Evolutionary conservation across 2,888 invertebrate species (phyloP).

Genomic region (Galerucella nymphaeae): DNA sequence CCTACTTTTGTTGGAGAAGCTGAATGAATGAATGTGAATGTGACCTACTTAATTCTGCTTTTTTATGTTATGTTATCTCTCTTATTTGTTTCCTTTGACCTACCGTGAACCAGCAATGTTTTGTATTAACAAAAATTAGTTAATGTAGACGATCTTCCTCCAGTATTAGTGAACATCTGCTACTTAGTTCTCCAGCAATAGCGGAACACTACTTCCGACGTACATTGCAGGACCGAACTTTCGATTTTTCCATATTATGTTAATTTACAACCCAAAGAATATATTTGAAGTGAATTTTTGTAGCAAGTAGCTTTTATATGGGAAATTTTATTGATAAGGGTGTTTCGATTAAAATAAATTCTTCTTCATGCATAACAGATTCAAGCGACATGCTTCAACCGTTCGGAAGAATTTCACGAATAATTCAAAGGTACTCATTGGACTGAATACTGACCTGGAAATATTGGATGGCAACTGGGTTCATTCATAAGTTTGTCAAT

Average conservation of each 20-base stretch:
- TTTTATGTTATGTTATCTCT: constrained; percentile 4
- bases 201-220: not conserved
- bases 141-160: constrained; percentile 23
- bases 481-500: constrained; percentile 35
- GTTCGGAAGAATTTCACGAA: not conserved
- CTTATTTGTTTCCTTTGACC: constrained; percentile 15
- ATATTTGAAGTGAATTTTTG: no score
- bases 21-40: constrained; percentile 7
- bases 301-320: no score
- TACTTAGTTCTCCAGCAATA: not conserved
- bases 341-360: no score
- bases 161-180: constrained; percentile 3
- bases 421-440: not conserved
- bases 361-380: no score
- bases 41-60: constrained; percentile 9
- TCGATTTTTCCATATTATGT: not conserved
- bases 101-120: constrained; percentile 15
- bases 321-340: no score
- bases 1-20: no score
- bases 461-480: constrained; percentile 27
- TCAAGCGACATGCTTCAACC: no score
- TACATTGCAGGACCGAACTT: not conserved
- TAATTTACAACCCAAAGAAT: no score
- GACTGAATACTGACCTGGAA: constrained; percentile 1
- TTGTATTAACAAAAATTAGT: constrained; percentile 16